These are phyloP conservation scores for Peromyscus attwateri DNA, from an alignment of 2,797 vertebrate species.

Conservation along the genomic window DNA sequence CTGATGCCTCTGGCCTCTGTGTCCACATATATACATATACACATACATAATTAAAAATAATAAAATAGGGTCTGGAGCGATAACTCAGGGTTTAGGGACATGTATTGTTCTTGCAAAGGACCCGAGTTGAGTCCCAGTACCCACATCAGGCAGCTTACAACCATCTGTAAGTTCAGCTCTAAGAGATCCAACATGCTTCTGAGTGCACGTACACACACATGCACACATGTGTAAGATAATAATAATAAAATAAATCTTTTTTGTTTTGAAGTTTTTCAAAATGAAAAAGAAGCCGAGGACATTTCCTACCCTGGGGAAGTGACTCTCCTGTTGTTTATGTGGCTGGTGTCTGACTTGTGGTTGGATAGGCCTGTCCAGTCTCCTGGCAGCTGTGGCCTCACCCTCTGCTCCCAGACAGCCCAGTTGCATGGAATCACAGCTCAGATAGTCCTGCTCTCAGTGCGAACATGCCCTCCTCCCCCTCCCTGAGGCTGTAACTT, in stretches of 20 bases:
- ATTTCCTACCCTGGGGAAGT: background rate
- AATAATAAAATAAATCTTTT: background rate
- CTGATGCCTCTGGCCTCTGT: background rate
- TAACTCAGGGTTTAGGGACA: background rate
- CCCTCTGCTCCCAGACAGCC: slow-evolving; percentile 26
- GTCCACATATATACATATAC: background rate
- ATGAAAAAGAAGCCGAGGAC: background rate
- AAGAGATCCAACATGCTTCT: background rate
- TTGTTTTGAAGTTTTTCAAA: background rate
- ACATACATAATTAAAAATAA: background rate
- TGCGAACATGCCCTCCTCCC: background rate
- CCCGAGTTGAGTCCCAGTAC: background rate
- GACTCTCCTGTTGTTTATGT: background rate
- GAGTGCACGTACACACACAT: background rate
- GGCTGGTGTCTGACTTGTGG: slow-evolving; percentile 47
- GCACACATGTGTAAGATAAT: too few relatives aligned
- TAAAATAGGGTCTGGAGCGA: background rate
- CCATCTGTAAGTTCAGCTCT: background rate
- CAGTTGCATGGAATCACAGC: slow-evolving; percentile 8
- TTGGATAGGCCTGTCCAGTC: background rate
- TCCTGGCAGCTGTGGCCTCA: background rate
- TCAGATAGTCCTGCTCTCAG: background rate
- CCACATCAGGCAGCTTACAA: background rate
- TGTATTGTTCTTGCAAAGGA: background rate
- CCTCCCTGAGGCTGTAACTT: slow-evolving; percentile 49